Conservation (phyloP, 2,113 vertebrate genomes). For the Cyanocitta stelleri region DNA sequence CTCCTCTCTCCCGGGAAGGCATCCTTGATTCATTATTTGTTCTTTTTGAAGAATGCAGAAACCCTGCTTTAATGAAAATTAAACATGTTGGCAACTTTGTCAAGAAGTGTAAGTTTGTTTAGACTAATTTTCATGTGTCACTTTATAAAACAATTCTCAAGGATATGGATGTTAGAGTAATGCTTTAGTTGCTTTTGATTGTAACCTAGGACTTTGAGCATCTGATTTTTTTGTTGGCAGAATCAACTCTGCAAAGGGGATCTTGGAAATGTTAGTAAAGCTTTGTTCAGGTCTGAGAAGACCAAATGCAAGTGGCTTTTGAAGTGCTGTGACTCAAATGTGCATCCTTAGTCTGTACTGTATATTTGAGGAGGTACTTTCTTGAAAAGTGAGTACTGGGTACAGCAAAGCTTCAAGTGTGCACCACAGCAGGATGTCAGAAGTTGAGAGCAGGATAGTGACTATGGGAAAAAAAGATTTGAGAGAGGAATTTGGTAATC, state of each 20-base stretch:
- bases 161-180: not conserved
- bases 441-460: not conserved
- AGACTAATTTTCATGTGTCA: not conserved
- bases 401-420: not conserved
- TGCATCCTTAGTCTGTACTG: not conserved
- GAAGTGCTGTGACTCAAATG: not conserved
- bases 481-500: not conserved
- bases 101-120: conserved; percentile 84
- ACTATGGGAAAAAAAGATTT: not conserved
- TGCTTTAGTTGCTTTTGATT: not conserved
- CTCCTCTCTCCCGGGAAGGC: conserved; percentile 84
- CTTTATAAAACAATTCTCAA: not conserved
- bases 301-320: not conserved
- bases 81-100: conserved; percentile 89
- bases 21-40: conserved; percentile 88
- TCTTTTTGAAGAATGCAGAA: conserved; percentile 89
- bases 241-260: not conserved
- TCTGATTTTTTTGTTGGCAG: not conserved
- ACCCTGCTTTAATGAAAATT: conserved; percentile 88
- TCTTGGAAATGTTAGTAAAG: not conserved
- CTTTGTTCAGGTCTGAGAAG: not conserved
- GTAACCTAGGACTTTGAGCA: not conserved
- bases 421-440: not conserved
- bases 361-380: not conserved
- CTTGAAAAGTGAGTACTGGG: not conserved